A percentile compares a stretch with the other conserved stretches of the same genome.
These are phyloP conservation scores for Nycticorax nycticorax DNA, from an alignment of 2,113 vertebrate species.

Conservation along the genomic window DNA sequence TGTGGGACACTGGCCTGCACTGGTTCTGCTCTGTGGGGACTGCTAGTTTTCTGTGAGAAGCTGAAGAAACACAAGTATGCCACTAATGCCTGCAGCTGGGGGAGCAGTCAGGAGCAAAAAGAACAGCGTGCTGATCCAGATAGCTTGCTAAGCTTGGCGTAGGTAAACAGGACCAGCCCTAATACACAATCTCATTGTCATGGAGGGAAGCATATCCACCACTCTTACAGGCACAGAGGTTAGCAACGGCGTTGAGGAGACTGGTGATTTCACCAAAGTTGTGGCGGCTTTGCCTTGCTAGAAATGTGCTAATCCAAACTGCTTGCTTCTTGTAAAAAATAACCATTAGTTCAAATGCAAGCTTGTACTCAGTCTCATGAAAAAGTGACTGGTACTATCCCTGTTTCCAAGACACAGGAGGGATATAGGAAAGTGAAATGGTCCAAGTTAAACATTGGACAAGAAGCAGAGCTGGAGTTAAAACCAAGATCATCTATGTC, in stretches of 20 bases:
- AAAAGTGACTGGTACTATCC: background rate
- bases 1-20: background rate
- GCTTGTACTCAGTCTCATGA: rapidly evolving
- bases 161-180: background rate
- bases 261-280: background rate
- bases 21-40: background rate
- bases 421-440: background rate
- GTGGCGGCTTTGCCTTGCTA: background rate
- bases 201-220: background rate
- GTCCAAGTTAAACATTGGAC: background rate
- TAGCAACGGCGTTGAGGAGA: background rate
- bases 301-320: background rate
- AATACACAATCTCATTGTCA: background rate
- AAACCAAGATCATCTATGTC: background rate
- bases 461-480: background rate
- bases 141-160: background rate
- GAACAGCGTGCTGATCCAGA: background rate
- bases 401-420: background rate
- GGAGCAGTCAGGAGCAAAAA: background rate
- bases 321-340: background rate
- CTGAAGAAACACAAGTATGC: background rate
- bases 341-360: background rate
- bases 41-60: background rate
- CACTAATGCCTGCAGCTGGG: background rate
- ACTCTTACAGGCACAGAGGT: background rate